Conservation (phyloP, 92 coral and sea anemone genomes). For the Epizoanthus scotinus region DNA sequence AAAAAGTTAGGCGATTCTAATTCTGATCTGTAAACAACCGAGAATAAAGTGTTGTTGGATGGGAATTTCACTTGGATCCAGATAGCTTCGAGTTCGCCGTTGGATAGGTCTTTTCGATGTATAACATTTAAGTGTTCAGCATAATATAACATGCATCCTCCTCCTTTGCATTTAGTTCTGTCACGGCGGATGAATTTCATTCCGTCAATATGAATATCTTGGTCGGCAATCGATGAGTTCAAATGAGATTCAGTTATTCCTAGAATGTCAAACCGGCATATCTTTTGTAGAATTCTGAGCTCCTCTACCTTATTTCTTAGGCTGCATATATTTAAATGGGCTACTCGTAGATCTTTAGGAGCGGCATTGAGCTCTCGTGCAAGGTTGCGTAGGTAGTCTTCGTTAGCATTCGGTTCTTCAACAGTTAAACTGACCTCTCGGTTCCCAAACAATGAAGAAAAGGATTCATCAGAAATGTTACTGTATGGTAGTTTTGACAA, state of each 20-base stretch:
- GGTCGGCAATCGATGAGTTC: neutral
- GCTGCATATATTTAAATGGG: constrained; percentile 18
- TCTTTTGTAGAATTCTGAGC: constrained; percentile 1
- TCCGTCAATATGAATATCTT: constrained; percentile 5
- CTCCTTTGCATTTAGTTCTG: constrained; percentile 32
- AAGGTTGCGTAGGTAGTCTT: neutral
- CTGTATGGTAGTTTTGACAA: neutral
- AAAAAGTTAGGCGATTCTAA: too few species aligned
- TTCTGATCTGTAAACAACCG: constrained; percentile 54
- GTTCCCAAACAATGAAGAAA: neutral
- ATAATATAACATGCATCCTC: constrained; percentile 38
- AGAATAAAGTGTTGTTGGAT: constrained; percentile 35
- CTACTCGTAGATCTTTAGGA: neutral
- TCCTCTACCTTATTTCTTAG: constrained; percentile 20
- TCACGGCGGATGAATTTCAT: constrained; percentile 19
- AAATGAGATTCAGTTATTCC: constrained; percentile 22
- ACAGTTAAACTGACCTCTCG: too few species aligned
- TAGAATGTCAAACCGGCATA: constrained; percentile 19
- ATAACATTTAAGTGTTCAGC: constrained; percentile 32
- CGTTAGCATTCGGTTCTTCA: too few species aligned
- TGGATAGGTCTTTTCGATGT: constrained; percentile 32
- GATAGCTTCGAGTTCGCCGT: constrained; percentile 46
- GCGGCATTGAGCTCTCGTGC: neutral
- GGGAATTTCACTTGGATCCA: constrained; percentile 50
- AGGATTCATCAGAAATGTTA: neutral